A percentile compares a stretch with the other conserved stretches of the same genome.
phyloP scores from a whole-genome alignment of 2,797 vertebrate species.

The Steatocranus sp. region DNA sequence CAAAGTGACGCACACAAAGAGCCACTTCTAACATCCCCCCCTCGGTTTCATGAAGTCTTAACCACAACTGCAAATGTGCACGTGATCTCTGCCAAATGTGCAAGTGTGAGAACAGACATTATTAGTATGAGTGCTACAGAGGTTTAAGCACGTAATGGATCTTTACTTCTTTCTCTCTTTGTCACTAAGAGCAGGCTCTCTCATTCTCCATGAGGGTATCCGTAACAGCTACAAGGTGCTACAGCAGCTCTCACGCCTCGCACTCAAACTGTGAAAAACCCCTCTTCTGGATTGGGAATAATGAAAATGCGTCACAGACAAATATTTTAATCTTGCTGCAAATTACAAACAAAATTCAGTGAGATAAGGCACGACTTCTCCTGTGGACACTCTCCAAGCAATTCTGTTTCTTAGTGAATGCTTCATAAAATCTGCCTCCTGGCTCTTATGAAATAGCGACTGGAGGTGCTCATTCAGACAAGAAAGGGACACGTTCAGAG shows the following conservation, averaged over 20 bases:
- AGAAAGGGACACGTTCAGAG: rapidly evolving
- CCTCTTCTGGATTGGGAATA: neutral
- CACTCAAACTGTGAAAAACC: neutral
- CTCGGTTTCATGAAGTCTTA: neutral
- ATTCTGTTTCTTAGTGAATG: neutral
- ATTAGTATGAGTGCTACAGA: rapidly evolving
- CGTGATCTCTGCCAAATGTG: too few species aligned
- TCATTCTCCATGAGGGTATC: neutral
- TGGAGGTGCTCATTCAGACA: neutral
- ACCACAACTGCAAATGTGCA: neutral
- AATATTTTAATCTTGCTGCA: neutral
- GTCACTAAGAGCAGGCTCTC: neutral
- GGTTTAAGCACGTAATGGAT: neutral
- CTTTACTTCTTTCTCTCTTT: neutral
- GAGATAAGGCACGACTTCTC: neutral
- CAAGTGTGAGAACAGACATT: neutral
- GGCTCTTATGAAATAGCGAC: neutral
- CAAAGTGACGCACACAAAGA: neutral
- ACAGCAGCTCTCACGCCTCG: neutral
- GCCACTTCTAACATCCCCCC: neutral
- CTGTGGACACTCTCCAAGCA: neutral
- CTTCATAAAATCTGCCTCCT: neutral
- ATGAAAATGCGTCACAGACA: neutral
- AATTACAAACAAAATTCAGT: neutral
- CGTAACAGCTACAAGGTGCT: neutral